Evolutionary conservation across 2,113 vertebrate species (phyloP), one percentile per base, ranked within the genome.

Genomic region (Varanus salvator): DNA sequence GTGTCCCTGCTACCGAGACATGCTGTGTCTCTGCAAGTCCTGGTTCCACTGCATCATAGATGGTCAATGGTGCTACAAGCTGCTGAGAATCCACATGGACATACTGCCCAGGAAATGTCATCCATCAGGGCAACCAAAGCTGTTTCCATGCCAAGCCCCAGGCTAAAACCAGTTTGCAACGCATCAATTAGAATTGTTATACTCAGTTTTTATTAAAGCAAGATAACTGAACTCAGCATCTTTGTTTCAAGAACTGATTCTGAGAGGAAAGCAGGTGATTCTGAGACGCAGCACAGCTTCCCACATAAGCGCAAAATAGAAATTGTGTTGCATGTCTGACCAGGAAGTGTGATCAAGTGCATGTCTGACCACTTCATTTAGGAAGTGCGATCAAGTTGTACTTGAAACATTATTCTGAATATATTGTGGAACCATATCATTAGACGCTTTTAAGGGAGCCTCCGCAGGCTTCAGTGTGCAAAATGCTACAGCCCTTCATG

Each of bases 371-470:
- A n/a, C n/a, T 44, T 44, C 38, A 44, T 3, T 54, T 64, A 64
- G 60, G 60, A 64, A 64, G 60, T 64, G 17, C 21, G 15, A 64
- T 64, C 17, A 64, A 64, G 15, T 64, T 64, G 11, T 64, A 19
- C 60, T 64, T 64, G 60, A 64, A 64, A 21, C 11, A 11, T 64
- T 3, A 64, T 64, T 19, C 60, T 64, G 60, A 64, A 64, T 64
- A 64, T 19, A 15, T 98, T 2, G 44, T 92, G 14, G 84, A 96
- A 25, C 94, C 97, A 52, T 97, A 97, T 90, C 90, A 85, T 91
- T 91, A 95, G 80, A 98, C 97, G 74, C 90, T 96, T 77, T 91
- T 93, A 27, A 97, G 98, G 84, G 97, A 97, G 74, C 97, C 97
- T 48, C 97, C 97, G 3, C 96, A 86, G 86, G 92, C 93, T 23